Base-by-base conservation (phyloP, 2,113 vertebrate genomes). In the Catharus bicknelli region DNA sequence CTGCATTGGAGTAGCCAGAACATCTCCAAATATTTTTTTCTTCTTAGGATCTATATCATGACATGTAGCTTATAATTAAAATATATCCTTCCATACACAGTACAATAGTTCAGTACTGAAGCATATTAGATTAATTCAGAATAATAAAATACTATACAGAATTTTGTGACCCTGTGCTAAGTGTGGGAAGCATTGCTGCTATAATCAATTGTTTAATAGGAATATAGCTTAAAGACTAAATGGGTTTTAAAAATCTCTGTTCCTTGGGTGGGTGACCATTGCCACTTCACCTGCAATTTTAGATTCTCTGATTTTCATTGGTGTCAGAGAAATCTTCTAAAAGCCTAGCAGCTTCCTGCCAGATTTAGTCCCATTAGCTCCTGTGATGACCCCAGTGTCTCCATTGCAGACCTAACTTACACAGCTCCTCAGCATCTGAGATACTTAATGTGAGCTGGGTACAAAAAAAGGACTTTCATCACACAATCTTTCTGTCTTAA, bases 1-100 rank as follows among this genome's bases (percentile, higher is more conserved):
- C 67, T 77, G 11, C 9, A 13, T 82, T 36, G 42, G 53, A 93
- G 25, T 81, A 90, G 61, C 66, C n/a, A 92, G 63, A 94, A 68
- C 81, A 62, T 95, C 40, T 70, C 67, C 55, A 92, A 95, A 70
- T 75, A 90, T 62, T 83, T 90, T 78, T 83, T 74, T 69, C 32
- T 84, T 64, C 59, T 94, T 93, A 86, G 66, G 79, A 59, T 90
- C 86, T 83, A 5, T 86, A 54, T 78, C 34, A 21, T 2, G 9
- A 86, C 45, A 43, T 19, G 69, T 76, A 80, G 58, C 62, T 94
- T 87, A 42, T 89, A 93, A 86, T 93, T 92, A 90, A 92, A 90
- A 22, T 74, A 27, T 43, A 89, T 91, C 21, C 55, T 91, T 67
- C 51, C 5, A 2, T 70, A 16, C 51, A 53, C 45, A 80, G 43